Evolutionary conservation across 1,140 invertebrate species (phyloP).

Genomic region (Bicyclus anynana): DNA sequence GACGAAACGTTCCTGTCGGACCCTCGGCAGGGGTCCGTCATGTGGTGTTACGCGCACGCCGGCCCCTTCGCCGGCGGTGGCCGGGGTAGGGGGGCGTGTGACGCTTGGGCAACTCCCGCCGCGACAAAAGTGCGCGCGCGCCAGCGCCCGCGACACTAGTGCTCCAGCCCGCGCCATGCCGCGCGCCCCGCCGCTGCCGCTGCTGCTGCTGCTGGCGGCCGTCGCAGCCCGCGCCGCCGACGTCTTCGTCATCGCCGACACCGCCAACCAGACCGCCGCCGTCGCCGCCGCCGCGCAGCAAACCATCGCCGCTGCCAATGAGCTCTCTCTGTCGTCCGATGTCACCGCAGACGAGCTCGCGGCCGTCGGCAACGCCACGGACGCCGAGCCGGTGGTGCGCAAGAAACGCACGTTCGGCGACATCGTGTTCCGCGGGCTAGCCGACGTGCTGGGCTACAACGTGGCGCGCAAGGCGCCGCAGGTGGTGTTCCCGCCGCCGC

Average conservation of each 20-base stretch:
- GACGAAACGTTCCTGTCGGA: no score
- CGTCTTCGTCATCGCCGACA: slow-evolving; percentile 38
- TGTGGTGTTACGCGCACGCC: slow-evolving; percentile 18
- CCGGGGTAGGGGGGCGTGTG: slow-evolving; percentile 34
- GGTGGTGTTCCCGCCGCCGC: slow-evolving; percentile 57
- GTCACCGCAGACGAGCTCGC: slow-evolving; percentile 35
- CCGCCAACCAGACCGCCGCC: slow-evolving; percentile 23
- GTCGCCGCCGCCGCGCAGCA: slow-evolving; percentile 29
- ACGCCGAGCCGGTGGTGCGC: slow-evolving; percentile 55
- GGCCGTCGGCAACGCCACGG: slow-evolving; percentile 27
- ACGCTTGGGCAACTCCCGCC: slow-evolving; percentile 49
- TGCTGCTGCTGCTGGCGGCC: slow-evolving; percentile 29
- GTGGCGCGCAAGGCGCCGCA: slow-evolving; percentile 66
- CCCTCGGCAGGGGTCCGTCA: slow-evolving; percentile 9
- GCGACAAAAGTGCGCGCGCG: slow-evolving; percentile 54
- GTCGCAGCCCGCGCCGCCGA: slow-evolving; percentile 27
- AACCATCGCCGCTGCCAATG: slow-evolving; percentile 31
- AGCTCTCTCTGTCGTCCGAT: no score
- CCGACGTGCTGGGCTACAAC: slow-evolving; percentile 68
- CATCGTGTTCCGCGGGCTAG: slow-evolving; percentile 69
- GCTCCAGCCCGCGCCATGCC: slow-evolving; percentile 63
- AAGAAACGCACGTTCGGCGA: slow-evolving; percentile 74
- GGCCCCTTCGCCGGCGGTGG: slow-evolving; percentile 14
- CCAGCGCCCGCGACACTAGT: slow-evolving; percentile 61
- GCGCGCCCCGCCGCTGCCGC: slow-evolving; percentile 44